phyloP scores from a whole-genome alignment of 2,113 vertebrate genomes.

The Hucho hucho region DNA sequence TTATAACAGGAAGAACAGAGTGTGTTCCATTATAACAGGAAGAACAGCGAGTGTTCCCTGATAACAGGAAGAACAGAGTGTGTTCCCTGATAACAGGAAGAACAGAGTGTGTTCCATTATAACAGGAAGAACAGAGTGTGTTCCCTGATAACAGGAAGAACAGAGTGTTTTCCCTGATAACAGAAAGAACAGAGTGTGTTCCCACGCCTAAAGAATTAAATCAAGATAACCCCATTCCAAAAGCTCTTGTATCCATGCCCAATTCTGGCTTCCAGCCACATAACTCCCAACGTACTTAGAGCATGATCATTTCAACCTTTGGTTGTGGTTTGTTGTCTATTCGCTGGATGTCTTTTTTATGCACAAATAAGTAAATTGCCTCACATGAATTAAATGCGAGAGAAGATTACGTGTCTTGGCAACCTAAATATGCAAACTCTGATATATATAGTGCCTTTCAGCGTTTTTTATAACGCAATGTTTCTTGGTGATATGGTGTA shows the following conservation, averaged over 20 bases:
- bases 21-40: background rate
- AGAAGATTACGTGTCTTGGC: constrained; percentile 21
- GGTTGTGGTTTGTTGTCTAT: constrained; percentile 12
- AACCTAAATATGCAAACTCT: background rate
- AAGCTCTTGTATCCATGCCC: background rate
- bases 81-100: too few relatives aligned
- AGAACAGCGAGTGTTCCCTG: too few relatives aligned
- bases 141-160: too few relatives aligned
- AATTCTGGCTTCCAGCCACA: background rate
- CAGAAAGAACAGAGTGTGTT: too few relatives aligned
- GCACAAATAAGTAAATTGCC: background rate
- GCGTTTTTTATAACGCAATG: background rate
- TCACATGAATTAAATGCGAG: constrained; percentile 18
- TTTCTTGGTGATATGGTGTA: background rate
- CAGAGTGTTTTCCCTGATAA: too few relatives aligned
- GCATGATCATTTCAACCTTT: too few relatives aligned
- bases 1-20: constrained; percentile 10
- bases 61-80: too few relatives aligned
- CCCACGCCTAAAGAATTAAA: background rate
- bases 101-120: too few relatives aligned
- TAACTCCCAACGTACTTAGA: background rate
- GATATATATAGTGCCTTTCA: background rate
- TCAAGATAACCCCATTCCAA: constrained; percentile 23
- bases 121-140: too few relatives aligned
- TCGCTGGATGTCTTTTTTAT: constrained; percentile 2